Percentiles rank a stretch among this genome's conserved stretches.
Evolutionary conservation across 2,888 invertebrate species (phyloP).

Genomic region (Andrena bucephala): DNA sequence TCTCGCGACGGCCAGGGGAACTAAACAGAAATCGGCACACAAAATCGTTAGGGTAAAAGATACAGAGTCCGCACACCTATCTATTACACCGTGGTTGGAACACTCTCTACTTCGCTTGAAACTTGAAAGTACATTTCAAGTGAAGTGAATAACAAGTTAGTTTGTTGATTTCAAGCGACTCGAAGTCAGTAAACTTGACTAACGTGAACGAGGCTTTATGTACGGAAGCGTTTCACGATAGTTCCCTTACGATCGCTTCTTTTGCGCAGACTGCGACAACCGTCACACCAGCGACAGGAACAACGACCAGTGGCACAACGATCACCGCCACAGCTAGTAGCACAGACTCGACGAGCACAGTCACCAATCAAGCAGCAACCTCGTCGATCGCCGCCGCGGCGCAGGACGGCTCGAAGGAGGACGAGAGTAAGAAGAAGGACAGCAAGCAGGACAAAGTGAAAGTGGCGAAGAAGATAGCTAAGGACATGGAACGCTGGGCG

Average conservation of each 20-base stretch:
- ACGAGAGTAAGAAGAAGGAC: constrained; percentile 90
- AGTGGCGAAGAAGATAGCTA: constrained; percentile 98
- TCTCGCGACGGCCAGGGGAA: too few relatives aligned
- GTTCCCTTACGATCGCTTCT: background rate
- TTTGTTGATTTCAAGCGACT: too few relatives aligned
- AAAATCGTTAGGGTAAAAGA: too few relatives aligned
- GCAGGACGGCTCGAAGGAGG: constrained; percentile 85
- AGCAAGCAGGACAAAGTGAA: constrained; percentile 97
- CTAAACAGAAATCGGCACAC: too few relatives aligned
- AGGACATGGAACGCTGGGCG: constrained; percentile 98
- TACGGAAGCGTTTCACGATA: too few relatives aligned
- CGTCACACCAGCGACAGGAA: constrained; percentile 74
- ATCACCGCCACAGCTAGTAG: constrained; percentile 77
- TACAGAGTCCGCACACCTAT: too few relatives aligned
- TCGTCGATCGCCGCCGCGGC: constrained; percentile 50
- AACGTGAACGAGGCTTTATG: too few relatives aligned
- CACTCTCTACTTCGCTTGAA: too few relatives aligned
- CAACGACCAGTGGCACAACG: constrained; percentile 68
- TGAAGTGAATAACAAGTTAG: too few relatives aligned
- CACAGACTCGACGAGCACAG: constrained; percentile 52
- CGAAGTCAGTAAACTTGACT: too few relatives aligned
- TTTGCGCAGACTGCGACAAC: constrained; percentile 59
- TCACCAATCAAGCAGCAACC: constrained; percentile 66
- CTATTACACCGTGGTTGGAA: too few relatives aligned
- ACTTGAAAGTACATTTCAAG: too few relatives aligned